Conservation (phyloP, 2,113 vertebrate species). For the Colinus virginianus region DNA sequence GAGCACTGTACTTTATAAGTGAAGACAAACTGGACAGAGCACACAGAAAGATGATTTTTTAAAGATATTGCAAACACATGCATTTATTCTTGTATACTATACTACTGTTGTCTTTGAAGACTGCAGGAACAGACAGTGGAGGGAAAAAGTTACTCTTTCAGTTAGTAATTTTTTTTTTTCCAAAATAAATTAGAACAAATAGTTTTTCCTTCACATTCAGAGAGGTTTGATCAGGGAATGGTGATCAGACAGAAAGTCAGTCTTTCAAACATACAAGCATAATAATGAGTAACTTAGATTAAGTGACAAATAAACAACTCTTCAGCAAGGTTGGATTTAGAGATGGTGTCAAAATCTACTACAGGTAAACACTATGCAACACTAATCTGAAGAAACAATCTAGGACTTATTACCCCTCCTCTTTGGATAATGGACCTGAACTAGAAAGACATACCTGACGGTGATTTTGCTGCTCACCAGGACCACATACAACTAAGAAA, state of each 20-base stretch:
- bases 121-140: not conserved
- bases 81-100: not conserved
- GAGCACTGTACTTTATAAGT: not conserved
- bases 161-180: not conserved
- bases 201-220: not conserved
- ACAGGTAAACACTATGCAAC: not conserved
- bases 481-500: not conserved
- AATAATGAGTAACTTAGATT: not conserved
- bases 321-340: not conserved
- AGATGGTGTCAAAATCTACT: not conserved
- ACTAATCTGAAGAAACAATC: not conserved
- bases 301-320: not conserved
- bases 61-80: not conserved
- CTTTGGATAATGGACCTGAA: not conserved
- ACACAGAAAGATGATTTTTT: not conserved
- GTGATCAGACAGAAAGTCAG: not conserved
- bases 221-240: not conserved
- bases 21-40: accelerated
- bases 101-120: not conserved
- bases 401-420: accelerated
- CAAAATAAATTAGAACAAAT: not conserved
- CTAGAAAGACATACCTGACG: not conserved
- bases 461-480: not conserved
- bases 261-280: not conserved
- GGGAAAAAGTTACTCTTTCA: not conserved